phyloP scores from a whole-genome alignment of 2,113 vertebrate genomes.

The Scophthalmus maximus region DNA sequence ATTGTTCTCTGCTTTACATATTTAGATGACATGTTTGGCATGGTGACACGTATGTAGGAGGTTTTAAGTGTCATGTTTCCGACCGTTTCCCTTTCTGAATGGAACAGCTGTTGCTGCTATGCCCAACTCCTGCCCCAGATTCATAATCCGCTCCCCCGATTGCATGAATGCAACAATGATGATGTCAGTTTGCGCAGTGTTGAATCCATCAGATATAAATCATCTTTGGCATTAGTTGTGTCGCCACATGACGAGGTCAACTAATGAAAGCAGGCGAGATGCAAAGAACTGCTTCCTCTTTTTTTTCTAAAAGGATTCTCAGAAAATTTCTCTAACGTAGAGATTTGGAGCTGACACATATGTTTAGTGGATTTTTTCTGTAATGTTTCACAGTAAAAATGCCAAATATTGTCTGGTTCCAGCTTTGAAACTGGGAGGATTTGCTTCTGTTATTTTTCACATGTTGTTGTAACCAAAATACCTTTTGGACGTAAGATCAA shows the following conservation, averaged over 20 bases:
- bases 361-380: too few relatives aligned
- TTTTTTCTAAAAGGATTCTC: not conserved
- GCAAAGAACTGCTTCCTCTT: too few relatives aligned
- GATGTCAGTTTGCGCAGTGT: conserved; percentile 13
- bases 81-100: conserved; percentile 26
- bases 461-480: not conserved
- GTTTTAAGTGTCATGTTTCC: not conserved
- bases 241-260: not conserved
- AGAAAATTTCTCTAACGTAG: too few relatives aligned
- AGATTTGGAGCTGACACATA: too few relatives aligned
- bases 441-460: too few relatives aligned
- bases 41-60: not conserved
- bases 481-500: not conserved
- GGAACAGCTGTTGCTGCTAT: conserved; percentile 46
- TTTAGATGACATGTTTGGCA: not conserved
- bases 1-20: not conserved
- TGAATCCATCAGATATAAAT: conserved; percentile 10
- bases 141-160: conserved; percentile 41
- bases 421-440: too few relatives aligned
- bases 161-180: conserved; percentile 18
- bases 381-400: not conserved
- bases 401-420: not conserved
- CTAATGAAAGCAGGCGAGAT: not conserved
- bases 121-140: conserved; percentile 5
- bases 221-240: not conserved